Base-by-base conservation (phyloP, 2,113 vertebrate genomes). In the Theropithecus gelada region DNA sequence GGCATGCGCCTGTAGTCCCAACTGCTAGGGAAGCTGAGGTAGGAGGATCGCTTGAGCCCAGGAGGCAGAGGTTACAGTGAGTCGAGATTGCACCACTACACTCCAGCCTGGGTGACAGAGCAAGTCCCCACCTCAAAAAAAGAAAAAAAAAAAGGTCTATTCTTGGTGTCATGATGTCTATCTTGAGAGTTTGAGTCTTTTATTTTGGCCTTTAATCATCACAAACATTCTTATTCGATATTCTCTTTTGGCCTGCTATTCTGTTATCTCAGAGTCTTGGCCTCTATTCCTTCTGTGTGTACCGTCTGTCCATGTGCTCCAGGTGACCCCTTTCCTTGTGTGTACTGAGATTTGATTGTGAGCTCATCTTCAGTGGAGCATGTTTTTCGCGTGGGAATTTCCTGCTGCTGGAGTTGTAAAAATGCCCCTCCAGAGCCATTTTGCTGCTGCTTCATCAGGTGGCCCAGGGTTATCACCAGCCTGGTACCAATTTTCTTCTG, bases 221-320 rank as follows among this genome's bases (percentile, higher is more conserved):
- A 1, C 16, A 5, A 52, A 38, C 30, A 5, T 25, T 3, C 20
- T 70, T 25, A 1, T 9, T 30, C 1, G 14, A 35, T 6, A 1
- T 13, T 30, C 52, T 9, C 25, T 30, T 79, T 16, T 0, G 20
- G 25, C 32, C 32, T 5, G 48, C 25, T 48, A 16, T 59, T 18
- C 55, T 32, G 5, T 23, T 13, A 3, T 11, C 48, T 50, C 7
- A 1, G 38, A 25, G 66, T 23, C 79, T 40, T 7, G 8, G 32
- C 11, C 43, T 85, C 90, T 18, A 0, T 2, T 3, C 10, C 38
- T 32, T 25, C 40, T 0, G 48, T 16, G 8, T 14, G 23, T 23
- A 32, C 84, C 12, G 0, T 40, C 80, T 59, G n/a, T 55, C 11
- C n/a, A 12, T 1, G 2, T 27, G 17, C 5, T 35, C 76, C 4